Conservation (phyloP, 2,888 invertebrate species). For the Ennomos fuscantarius region DNA sequence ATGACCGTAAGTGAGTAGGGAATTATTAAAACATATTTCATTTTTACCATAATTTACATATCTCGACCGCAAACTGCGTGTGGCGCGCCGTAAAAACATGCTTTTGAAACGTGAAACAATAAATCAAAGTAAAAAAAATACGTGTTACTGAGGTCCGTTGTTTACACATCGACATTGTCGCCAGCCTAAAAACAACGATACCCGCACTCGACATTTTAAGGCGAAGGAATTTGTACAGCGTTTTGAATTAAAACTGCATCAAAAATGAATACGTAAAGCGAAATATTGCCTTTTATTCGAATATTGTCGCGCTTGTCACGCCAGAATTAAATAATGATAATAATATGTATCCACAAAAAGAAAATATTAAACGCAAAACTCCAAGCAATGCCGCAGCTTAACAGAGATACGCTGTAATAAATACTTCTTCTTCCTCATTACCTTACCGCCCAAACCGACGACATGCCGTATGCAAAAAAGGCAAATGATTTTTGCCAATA, state of each 20-base stretch:
- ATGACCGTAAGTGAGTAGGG: slow-evolving; percentile 15
- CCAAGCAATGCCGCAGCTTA: slow-evolving; percentile 20
- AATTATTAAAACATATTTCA: slow-evolving; percentile 31
- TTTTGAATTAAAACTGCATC: slow-evolving; percentile 5
- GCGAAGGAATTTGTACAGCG: slow-evolving; percentile 46
- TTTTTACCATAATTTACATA: slow-evolving; percentile 58
- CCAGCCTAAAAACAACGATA: slow-evolving; percentile 60
- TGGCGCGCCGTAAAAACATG: slow-evolving; percentile 74
- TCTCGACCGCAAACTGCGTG: slow-evolving; percentile 71
- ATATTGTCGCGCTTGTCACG: not conserved
- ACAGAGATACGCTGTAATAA: slow-evolving; percentile 63
- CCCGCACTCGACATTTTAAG: slow-evolving; percentile 59
- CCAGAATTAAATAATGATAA: slow-evolving; percentile 11
- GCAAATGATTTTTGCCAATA: slow-evolving; percentile 79
- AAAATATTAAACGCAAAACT: slow-evolving; percentile 23
- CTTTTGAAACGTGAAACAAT: slow-evolving; percentile 80
- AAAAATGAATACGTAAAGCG: slow-evolving; percentile 1
- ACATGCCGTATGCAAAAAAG: slow-evolving; percentile 70
- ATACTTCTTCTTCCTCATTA: slow-evolving; percentile 78
- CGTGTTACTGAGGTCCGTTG: slow-evolving; percentile 78
- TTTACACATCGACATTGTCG: slow-evolving; percentile 80
- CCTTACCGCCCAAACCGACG: slow-evolving; percentile 79
- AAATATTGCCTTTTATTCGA: not conserved
- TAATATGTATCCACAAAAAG: slow-evolving; percentile 8
- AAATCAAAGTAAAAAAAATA: slow-evolving; percentile 82